Percentiles rank a stretch among this genome's conserved stretches.
Conservation (phyloP, 2,113 vertebrate species). For the Poeciliopsis occidentalis region DNA sequence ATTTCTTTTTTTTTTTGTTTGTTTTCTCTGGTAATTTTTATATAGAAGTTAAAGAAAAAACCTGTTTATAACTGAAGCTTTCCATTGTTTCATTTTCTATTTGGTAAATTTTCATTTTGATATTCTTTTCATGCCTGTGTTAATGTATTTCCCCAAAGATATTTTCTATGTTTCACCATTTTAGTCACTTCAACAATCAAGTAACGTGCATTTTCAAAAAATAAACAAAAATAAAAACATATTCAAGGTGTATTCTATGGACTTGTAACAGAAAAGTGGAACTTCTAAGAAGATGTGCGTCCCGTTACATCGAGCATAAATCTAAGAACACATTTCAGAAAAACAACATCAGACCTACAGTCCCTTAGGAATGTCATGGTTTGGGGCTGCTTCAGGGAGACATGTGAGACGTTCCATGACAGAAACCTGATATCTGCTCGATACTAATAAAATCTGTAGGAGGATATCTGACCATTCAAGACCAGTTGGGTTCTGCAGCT, state of each 20-base stretch:
- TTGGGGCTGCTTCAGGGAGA: too few relatives aligned
- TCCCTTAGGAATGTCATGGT: background rate
- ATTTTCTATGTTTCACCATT: too few relatives aligned
- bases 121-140: too few relatives aligned
- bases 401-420: too few relatives aligned
- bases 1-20: background rate
- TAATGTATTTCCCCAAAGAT: too few relatives aligned
- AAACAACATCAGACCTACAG: background rate
- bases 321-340: background rate
- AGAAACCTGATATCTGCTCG: too few relatives aligned
- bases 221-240: too few relatives aligned
- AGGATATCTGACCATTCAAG: too few relatives aligned
- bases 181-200: background rate
- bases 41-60: background rate
- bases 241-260: too few relatives aligned
- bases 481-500: too few relatives aligned
- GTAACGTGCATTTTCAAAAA: background rate
- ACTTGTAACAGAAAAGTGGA: background rate
- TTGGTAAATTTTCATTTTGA: background rate
- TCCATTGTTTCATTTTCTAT: background rate
- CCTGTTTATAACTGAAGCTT: conserved; percentile 5
- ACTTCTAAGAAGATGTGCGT: background rate
- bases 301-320: background rate
- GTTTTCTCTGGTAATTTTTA: conserved; percentile 28
- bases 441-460: too few relatives aligned